Evolutionary conservation across 2,888 invertebrate species (phyloP).

Genomic region (Ichneumon xanthorius): DNA sequence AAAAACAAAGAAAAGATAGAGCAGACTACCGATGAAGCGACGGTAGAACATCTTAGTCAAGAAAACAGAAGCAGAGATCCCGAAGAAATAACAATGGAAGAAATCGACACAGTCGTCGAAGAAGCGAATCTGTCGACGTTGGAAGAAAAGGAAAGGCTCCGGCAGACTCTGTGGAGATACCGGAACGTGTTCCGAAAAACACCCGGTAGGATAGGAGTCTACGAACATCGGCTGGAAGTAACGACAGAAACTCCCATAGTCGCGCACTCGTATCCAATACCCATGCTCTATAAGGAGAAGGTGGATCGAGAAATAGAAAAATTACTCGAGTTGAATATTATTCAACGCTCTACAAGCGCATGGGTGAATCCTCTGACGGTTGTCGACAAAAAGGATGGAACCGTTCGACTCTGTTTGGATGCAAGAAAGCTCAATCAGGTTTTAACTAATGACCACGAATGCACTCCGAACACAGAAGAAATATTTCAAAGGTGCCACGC

Average conservation of each 20-base stretch:
- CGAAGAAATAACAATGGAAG: no score
- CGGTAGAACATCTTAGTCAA: not conserved
- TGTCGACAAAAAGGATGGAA: not conserved
- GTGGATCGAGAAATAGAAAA: not conserved
- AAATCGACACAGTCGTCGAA: no score
- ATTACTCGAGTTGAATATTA: not conserved
- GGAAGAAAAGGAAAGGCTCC: no score
- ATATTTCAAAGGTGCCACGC: not conserved
- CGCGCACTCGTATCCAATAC: not conserved
- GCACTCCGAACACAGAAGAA: not conserved
- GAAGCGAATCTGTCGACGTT: no score
- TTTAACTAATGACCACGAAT: not conserved
- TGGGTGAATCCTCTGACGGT: not conserved
- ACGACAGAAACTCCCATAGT: not conserved
- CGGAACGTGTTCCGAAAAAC: not conserved
- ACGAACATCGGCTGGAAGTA: not conserved
- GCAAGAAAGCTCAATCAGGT: not conserved
- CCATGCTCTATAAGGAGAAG: not conserved
- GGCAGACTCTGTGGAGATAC: not conserved
- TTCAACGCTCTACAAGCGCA: not conserved
- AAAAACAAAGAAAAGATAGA: no score
- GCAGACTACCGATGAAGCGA: no score
- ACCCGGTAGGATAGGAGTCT: not conserved
- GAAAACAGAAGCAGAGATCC: no score
- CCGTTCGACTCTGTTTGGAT: not conserved